Evolutionary conservation across 2,797 vertebrate genomes (phyloP), one percentile per base, ranked within the genome.

Genomic region (Characodon lateralis): DNA sequence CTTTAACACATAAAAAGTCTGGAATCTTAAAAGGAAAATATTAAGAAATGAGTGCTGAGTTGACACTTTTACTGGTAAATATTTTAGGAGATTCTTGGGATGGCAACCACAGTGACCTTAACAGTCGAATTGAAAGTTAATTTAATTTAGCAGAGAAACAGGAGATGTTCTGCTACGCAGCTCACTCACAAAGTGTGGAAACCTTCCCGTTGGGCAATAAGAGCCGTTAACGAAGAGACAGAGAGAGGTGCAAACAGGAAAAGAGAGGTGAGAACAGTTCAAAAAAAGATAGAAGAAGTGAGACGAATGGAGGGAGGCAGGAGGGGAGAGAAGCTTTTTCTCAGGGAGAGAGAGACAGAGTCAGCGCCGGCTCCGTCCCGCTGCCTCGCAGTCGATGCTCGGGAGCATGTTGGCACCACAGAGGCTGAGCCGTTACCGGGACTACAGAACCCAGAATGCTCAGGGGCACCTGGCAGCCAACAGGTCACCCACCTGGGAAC

Each of bases 401-500:
- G 12, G 78, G 78, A 90, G 74, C 89, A 94, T 94, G 94, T 82
- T 93, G 46, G 88, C 89, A 5, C 91, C 91, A 0, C 89, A 85
- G 55, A 92, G 68, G 48, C 91, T 91, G 28, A 41, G 79, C 71
- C 79, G 78, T 55, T 71, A 80, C 0, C 84, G 73, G 73, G 85
- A 92, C 91, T 91, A 88, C 93, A 90, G 87, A 88, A 89, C 78
- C 91, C 94, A 90, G n/a, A 88, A 89, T 92, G 85, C 93, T 88
- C 87, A 77, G 83, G 92, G 91, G 68, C 84, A 83, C 43, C 39
- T 28, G 2, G 66, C 77, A 41, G 61, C 76, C 16, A 74, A 43
- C 83, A 79, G 81, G 78, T 78, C 87, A 12, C 72, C 83, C 79
- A 87, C 88, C 91, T 92, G 91, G 92, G 91, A 91, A 0, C 26